Percentiles rank a stretch among this genome's conserved stretches.
These are phyloP conservation scores for Dastarcus helophoroides DNA, from an alignment of 2,888 invertebrate genomes.

Conservation along the genomic window DNA sequence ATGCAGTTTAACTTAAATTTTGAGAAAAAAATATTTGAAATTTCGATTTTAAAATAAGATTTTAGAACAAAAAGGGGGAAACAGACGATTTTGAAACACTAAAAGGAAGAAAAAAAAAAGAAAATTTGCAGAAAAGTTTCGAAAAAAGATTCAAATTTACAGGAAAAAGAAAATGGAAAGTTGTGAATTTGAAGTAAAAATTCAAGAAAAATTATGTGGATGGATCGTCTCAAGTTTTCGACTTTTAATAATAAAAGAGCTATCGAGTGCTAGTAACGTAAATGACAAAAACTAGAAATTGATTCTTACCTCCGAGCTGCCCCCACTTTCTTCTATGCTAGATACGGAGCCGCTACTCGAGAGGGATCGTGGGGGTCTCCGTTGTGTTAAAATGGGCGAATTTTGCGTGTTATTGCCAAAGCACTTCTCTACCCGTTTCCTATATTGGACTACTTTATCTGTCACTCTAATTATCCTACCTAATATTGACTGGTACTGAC, in stretches of 20 bases:
- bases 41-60: no score
- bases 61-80: no score
- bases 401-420: constrained; percentile 19
- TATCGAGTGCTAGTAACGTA: background rate
- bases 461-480: constrained; percentile 88
- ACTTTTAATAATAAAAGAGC: constrained; percentile 1
- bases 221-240: no score
- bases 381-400: constrained; percentile 18
- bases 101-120: background rate
- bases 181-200: no score
- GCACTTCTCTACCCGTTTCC: constrained; percentile 52
- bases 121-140: background rate
- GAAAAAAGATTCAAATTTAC: background rate
- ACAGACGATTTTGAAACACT: background rate
- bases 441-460: constrained; percentile 76
- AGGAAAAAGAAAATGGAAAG: background rate
- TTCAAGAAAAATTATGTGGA: no score
- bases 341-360: constrained; percentile 34
- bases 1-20: no score
- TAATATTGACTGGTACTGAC: constrained; percentile 53
- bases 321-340: constrained; percentile 33
- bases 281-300: background rate
- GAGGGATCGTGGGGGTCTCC: constrained; percentile 27
- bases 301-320: constrained; percentile 32
- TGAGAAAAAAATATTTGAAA: no score